Base-by-base conservation (phyloP, 2,888 invertebrate genomes). In the Ophion ellenae region DNA sequence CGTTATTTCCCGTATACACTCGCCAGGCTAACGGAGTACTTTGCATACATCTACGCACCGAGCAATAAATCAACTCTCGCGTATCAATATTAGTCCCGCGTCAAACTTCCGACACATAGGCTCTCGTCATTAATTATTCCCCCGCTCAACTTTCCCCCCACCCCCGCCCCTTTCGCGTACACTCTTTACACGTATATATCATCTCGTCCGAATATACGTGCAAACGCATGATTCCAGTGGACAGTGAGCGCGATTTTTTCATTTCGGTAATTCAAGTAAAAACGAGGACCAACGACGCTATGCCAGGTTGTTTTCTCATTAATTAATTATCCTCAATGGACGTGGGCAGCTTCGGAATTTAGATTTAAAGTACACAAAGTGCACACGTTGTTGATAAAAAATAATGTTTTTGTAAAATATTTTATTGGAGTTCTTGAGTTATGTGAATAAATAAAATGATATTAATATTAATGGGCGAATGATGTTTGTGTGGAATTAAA, bases 41-140 rank as follows among this genome's bases (percentile, higher is more conserved):
- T 70, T 69, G 14, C 59, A 17, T 76, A 69, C 20, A 47, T 45
- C 0, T 36, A 79, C 75, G 36, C 47, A 28, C 76, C 17, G 63
- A 28, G 73, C 76, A 80, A 86, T 83, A 83, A 83, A 83, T 86
- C 83, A 74, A 74, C 83, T 64, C 57, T 17, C 80, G 17, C 53
- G 81, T 82, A 75, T 86, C 78, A 86, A 86, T 86, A 86, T 83
- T 86, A 83, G 80, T 67, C 69, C 36, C 79, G 74, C 80, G 77
- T 83, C 83, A 77, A 77, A 78, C 81, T 86, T 83, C 69, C 80
- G 77, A 81, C 83, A 36, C 57, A 40, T 63, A 40, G 66, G 45
- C 57, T 40, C 73, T 77, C 83, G 74, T 81, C 81, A 86, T 86
- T 78, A 81, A 83, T 86, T 81, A 86, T 61, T 80, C 61, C 53